Evolutionary conservation across 2,113 vertebrate species (phyloP), one percentile per base, ranked within the genome.

Genomic region (Pampusana beccarii): DNA sequence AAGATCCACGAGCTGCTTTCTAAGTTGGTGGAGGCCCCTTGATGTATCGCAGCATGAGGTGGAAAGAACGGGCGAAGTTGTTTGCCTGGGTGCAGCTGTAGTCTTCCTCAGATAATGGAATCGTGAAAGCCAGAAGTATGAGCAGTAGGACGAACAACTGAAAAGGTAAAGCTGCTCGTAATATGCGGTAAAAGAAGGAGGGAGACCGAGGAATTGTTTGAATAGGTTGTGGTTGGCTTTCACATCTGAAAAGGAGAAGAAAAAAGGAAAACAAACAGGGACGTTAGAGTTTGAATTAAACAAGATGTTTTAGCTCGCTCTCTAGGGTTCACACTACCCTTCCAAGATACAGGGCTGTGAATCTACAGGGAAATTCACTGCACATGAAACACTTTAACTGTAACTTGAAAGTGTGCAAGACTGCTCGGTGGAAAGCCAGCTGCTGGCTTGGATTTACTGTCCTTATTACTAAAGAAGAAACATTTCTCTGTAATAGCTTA

Each of bases 1-100:
- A 65, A 42, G 53, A 13, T 3, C 21, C 56, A 29, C 1, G 0
- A n/a, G 28, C 25, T 21, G 53, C 56, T 54, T 11, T 58, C 94
- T 98, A 98, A 53, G 98, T 99, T 11, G 99, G 99, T 0, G 99
- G 99, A 1, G 99, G 99, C 7, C 99, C 99, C 1, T 99, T 99
- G 96, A 98, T 99, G 88, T 99, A 99, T 56, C 79, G 98, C 70
- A 99, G 95, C 99, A 99, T 99, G 61, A 98, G 99, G 92, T 99
- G 98, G 83, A 99, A 99, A 33, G 99, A 99, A 16, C 98, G 97
- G 80, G 99, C 99, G 0, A 99, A 99, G 97, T 99, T 99, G 98
- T 99, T 99, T 94, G 98, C 95, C 46, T 98, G 97, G 2, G 98
- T 97, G 89, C 99, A 99, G 98, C 98, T 98, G 95, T 98, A 98